Evolutionary conservation across 2,888 invertebrate species (phyloP), one percentile per base, ranked within the genome.

Genomic region (Ectemnius lituratus): DNA sequence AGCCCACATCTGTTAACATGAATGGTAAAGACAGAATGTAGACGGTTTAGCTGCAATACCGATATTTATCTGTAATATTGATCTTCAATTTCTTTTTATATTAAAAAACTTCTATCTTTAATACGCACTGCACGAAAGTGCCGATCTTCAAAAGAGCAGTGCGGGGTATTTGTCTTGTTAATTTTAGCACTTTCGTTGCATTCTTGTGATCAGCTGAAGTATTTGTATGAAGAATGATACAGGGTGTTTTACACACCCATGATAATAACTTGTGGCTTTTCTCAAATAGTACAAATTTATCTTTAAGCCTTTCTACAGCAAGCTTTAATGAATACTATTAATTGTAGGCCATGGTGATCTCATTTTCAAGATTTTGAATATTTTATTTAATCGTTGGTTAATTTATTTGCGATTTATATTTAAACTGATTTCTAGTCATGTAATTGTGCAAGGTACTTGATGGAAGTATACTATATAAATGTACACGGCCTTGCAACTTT

Each of bases 1-100:
- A 84, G 75, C 60, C 87, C 89, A 2, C 88, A 88, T 66, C 83
- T 89, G 74, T 82, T 89, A 59, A 86, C 88, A 84, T 90, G 82
- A 87, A 84, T 62, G 66, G 72, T 78, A 71, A 72, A 46, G 59
- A 49, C 27, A 74, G 60, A 14, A 59, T 49, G 69, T 61, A 63
- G 28, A 71, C 56, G 11, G 37, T 37, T 37, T 37, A 11, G 37
- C 11, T 37, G 37, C 52, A 52, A 52, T 52, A 52, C 52, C 16
- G 23, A 62, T 58, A 68, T 14, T 67, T 70, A 70, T 58, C 13
- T 70, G 20, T 60, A 45, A 65, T 65, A 65, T 37, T 37, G 60
- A 68, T 5, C 65, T 70, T 16, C 13, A 52, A 52, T 52, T 37
- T 37, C 37, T 8, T 37, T 70, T 70, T 66, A 60, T n/a, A 60